Evolutionary conservation across 2,888 invertebrate genomes (phyloP).

Genomic region (Trichopoda pennipes): DNA sequence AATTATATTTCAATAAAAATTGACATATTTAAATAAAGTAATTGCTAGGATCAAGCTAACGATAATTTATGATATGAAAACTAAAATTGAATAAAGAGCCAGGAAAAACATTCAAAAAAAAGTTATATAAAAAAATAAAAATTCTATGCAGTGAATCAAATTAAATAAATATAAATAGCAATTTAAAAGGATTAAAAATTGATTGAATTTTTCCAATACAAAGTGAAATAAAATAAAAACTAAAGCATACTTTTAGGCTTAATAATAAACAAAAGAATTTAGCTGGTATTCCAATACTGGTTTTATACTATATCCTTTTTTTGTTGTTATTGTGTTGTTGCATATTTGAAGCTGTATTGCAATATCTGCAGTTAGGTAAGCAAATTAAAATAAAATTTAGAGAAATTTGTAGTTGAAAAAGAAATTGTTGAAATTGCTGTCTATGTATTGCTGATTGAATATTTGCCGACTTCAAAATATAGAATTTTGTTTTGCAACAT

Average conservation of each 20-base stretch:
- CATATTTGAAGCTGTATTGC: background rate
- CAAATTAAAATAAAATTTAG: slow-evolving; percentile 11
- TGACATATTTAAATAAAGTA: slow-evolving; percentile 59
- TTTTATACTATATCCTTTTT: no score
- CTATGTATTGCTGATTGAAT: background rate
- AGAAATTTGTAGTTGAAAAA: background rate
- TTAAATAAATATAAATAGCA: slow-evolving; percentile 65
- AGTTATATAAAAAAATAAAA: background rate
- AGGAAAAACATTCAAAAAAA: slow-evolving; percentile 12
- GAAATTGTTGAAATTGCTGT: background rate
- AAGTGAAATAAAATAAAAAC: slow-evolving; percentile 2
- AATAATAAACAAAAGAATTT: slow-evolving; percentile 44
- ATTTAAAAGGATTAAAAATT: slow-evolving; percentile 64
- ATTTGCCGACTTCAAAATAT: no score
- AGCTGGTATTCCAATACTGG: slow-evolving; percentile 7
- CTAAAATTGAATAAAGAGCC: slow-evolving; percentile 40
- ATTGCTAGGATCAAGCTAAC: slow-evolving; percentile 45
- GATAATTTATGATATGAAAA: slow-evolving; percentile 58
- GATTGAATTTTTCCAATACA: slow-evolving; percentile 55
- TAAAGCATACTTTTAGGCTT: slow-evolving; percentile 51
- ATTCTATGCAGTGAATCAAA: slow-evolving; percentile 43
- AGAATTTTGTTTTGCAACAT: slow-evolving; percentile 12
- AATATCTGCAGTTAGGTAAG: slow-evolving; percentile 15
- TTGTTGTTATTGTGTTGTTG: no score
- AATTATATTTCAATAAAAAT: slow-evolving; percentile 61